Conservation (phyloP, 2,888 invertebrate genomes). For the Rotaria macrura region DNA sequence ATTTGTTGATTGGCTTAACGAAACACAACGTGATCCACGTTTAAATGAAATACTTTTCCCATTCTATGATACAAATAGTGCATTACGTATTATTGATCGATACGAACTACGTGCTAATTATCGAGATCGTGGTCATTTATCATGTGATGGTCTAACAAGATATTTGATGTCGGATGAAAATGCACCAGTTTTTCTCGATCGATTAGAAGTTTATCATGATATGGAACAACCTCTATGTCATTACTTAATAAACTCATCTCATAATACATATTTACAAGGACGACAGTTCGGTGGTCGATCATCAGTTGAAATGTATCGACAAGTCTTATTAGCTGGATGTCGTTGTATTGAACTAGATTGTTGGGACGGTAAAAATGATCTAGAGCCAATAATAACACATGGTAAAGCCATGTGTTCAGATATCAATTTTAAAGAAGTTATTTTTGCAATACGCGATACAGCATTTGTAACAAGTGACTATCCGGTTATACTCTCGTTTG, state of each 20-base stretch:
- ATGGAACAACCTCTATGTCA: conserved; percentile 97
- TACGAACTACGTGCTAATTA: conserved; percentile 77
- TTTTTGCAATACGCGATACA: conserved; percentile 32
- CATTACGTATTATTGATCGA: conserved; percentile 77
- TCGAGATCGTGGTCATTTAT: conserved; percentile 64
- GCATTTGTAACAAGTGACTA: conserved; percentile 34
- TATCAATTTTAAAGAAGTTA: conserved; percentile 69
- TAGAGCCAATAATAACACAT: conserved; percentile 97
- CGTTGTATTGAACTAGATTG: conserved; percentile 92
- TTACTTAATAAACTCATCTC: conserved; percentile 87
- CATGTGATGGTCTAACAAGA: conserved; percentile 87
- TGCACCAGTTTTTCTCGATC: conserved; percentile 92
- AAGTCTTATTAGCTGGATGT: conserved; percentile 82
- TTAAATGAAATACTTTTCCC: conserved; percentile 87
- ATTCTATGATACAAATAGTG: conserved; percentile 83
- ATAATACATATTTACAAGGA: conserved; percentile 56
- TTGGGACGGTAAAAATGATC: conserved; percentile 97
- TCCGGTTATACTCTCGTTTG: conserved; percentile 33
- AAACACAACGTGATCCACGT: conserved; percentile 91
- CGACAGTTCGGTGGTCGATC: conserved; percentile 91
- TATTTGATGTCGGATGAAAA: conserved; percentile 99
- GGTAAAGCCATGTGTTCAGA: conserved; percentile 99
- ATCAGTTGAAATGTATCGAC: conserved; percentile 89
- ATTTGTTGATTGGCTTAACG: conserved; percentile 82
- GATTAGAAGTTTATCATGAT: conserved; percentile 76